Evolutionary conservation across 2,888 invertebrate genomes (phyloP).

Genomic region (Drosophila meridionalis): DNA sequence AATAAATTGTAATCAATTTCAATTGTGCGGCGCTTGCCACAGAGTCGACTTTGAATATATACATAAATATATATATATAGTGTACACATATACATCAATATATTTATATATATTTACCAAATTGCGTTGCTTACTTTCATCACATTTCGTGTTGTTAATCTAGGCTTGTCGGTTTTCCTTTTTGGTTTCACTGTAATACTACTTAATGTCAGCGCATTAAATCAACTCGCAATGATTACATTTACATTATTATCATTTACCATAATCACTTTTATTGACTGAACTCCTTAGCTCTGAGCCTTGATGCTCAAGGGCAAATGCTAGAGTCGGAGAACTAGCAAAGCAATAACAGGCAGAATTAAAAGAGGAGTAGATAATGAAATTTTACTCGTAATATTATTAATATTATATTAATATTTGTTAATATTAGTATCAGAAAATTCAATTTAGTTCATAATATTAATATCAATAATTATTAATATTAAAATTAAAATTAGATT

Average conservation of each 20-base stretch:
- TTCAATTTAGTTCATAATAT: too few species aligned
- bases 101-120: slow-evolving; percentile 2
- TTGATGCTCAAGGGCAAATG: too few species aligned
- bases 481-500: too few species aligned
- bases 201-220: slow-evolving; percentile 3
- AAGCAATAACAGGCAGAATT: too few species aligned
- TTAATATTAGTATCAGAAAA: too few species aligned
- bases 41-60: slow-evolving; percentile 1
- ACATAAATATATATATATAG: background rate
- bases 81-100: background rate
- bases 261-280: background rate
- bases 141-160: slow-evolving; percentile 7
- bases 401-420: too few species aligned
- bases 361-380: too few species aligned
- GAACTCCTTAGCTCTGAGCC: background rate
- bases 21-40: slow-evolving; percentile 39
- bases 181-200: background rate
- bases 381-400: too few species aligned
- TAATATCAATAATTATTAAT: too few species aligned
- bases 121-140: slow-evolving; percentile 12
- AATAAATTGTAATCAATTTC: slow-evolving; percentile 65
- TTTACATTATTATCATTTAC: background rate
- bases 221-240: background rate
- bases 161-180: background rate
- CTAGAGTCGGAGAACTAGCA: too few species aligned